These are phyloP conservation scores for Leuciscus idus DNA, from an alignment of 2,113 vertebrate genomes.

Conservation along the genomic window DNA sequence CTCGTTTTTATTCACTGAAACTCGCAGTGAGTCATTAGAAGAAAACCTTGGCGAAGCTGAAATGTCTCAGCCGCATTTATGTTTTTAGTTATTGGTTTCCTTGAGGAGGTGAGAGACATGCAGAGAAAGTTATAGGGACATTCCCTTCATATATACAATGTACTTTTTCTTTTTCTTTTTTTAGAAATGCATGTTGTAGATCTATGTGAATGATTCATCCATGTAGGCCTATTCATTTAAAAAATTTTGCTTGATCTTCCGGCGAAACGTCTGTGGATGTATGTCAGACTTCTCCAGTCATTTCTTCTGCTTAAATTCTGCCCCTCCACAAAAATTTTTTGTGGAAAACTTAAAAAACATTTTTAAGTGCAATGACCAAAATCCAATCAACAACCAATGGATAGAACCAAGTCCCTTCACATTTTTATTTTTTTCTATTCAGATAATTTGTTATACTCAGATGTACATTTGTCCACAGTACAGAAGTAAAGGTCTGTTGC, in stretches of 20 bases:
- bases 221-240: not conserved
- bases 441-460: not conserved
- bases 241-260: not conserved
- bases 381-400: not conserved
- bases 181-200: not conserved
- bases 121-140: constrained; percentile 41
- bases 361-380: not conserved
- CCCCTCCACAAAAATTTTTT: not conserved
- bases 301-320: not conserved
- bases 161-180: not conserved
- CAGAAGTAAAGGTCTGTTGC: not conserved
- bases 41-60: constrained; percentile 34
- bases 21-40: constrained; percentile 35
- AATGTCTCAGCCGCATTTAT: constrained; percentile 6
- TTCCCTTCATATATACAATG: constrained; percentile 23
- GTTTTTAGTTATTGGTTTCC: constrained; percentile 42
- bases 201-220: not conserved
- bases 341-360: no score
- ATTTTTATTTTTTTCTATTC: not conserved
- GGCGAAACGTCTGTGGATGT: not conserved
- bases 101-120: constrained; percentile 32
- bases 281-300: not conserved
- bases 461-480: not conserved
- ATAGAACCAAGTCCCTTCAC: not conserved
- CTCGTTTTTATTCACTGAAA: constrained; percentile 41